Conservation (phyloP, 2,113 vertebrate genomes). For the Periophthalmodon schlosseri region DNA sequence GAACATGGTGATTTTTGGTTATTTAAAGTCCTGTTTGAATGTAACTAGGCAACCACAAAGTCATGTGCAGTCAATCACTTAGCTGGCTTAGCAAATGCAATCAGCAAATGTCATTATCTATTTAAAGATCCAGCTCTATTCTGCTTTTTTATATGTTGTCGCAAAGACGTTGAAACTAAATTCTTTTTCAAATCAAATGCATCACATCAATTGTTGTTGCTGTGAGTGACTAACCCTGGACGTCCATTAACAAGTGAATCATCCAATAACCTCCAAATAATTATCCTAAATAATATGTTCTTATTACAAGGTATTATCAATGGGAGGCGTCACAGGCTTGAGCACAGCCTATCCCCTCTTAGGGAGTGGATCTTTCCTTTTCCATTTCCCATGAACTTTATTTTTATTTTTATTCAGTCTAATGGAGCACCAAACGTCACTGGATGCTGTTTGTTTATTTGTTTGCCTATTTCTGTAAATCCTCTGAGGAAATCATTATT, state of each 20-base stretch:
- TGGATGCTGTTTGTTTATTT: conserved; percentile 4
- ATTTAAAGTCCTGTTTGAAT: not conserved
- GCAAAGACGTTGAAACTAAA: not conserved
- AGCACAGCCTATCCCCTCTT: not conserved
- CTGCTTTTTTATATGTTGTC: too few relatives aligned
- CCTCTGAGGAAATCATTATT: not conserved
- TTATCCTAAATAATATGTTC: not conserved
- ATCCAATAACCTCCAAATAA: not conserved
- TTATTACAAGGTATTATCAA: not conserved
- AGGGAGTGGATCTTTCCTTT: not conserved
- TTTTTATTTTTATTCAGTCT: not conserved
- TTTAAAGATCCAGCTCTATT: conserved; percentile 12
- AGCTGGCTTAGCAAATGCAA: not conserved
- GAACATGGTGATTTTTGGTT: too few relatives aligned
- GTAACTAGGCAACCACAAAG: not conserved
- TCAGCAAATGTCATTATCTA: conserved; percentile 11
- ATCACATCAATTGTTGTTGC: not conserved
- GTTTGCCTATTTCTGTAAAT: not conserved
- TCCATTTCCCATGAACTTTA: not conserved
- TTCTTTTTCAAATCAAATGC: not conserved
- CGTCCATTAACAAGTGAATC: not conserved
- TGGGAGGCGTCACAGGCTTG: not conserved
- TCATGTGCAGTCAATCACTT: not conserved
- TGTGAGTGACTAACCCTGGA: not conserved
- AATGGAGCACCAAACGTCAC: not conserved